Percentiles rank a stretch among this genome's conserved stretches.
Evolutionary conservation across 2,113 vertebrate genomes (phyloP).

Genomic region (Pardalotus punctatus): DNA sequence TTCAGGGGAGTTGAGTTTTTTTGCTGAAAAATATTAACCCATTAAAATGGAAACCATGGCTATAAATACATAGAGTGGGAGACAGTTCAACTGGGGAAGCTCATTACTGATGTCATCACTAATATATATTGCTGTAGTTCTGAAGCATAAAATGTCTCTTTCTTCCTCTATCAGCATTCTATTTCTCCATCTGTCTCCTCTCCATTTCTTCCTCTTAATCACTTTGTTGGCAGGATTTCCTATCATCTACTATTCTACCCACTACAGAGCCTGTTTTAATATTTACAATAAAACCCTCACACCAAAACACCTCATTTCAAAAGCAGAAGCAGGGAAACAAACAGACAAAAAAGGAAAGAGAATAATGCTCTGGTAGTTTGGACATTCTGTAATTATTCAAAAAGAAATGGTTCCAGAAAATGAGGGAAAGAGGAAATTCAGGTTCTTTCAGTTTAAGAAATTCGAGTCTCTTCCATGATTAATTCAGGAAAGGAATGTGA

Average conservation of each 20-base stretch:
- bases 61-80: neutral
- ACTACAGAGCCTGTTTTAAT: neutral
- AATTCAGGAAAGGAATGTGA: neutral
- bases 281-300: neutral
- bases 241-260: neutral
- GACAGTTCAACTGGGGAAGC: neutral
- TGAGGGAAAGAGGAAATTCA: neutral
- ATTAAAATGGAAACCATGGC: neutral
- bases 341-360: neutral
- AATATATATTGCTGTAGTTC: neutral
- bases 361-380: neutral
- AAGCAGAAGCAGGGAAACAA: neutral
- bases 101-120: slow-evolving; percentile 3
- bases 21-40: neutral
- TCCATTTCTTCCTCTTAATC: neutral
- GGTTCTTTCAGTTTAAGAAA: neutral
- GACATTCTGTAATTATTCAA: neutral
- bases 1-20: neutral
- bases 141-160: neutral
- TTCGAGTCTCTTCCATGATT: neutral
- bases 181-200: neutral
- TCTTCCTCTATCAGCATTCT: neutral
- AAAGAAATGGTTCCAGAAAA: neutral
- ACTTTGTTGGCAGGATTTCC: neutral
- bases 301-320: neutral